Percentiles rank a stretch among this genome's conserved stretches.
Evolutionary conservation across 2,113 vertebrate genomes (phyloP).

Genomic region (Otocyon megalotis): DNA sequence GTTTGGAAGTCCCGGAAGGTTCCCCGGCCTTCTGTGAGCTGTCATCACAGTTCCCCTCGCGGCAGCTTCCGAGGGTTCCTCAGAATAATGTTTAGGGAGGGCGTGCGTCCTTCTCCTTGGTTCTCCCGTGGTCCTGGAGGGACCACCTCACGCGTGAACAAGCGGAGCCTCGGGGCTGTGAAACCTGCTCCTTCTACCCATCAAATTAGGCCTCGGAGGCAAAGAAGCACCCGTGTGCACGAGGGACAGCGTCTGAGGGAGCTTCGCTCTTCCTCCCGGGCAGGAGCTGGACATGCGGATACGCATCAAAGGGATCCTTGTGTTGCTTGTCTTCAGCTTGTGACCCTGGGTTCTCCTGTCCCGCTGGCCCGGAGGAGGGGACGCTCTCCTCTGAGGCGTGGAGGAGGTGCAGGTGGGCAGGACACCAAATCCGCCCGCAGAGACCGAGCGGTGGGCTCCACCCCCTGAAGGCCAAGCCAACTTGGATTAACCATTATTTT

Average conservation of each 20-base stretch:
- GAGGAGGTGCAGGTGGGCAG: no score
- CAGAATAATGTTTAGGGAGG: accelerated
- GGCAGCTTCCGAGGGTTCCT: accelerated
- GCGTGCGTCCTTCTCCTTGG: neutral
- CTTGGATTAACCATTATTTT: accelerated
- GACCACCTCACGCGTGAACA: accelerated
- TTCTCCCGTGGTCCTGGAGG: neutral
- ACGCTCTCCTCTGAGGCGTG: no score
- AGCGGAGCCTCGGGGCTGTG: neutral
- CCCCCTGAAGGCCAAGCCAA: neutral
- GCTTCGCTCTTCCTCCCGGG: accelerated
- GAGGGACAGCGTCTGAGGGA: accelerated
- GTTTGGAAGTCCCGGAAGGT: neutral
- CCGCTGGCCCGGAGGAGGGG: neutral
- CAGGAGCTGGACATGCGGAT: accelerated
- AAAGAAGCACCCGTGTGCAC: neutral
- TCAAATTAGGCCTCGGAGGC: neutral
- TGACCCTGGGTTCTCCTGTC: neutral
- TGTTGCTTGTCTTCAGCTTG: neutral
- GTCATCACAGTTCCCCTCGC: accelerated
- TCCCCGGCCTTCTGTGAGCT: accelerated
- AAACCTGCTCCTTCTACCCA: accelerated
- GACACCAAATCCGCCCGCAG: no score
- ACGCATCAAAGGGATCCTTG: accelerated
- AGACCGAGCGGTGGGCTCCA: accelerated